Evolutionary conservation across 2,113 vertebrate species (phyloP).

Genomic region (Condylura cristata): DNA sequence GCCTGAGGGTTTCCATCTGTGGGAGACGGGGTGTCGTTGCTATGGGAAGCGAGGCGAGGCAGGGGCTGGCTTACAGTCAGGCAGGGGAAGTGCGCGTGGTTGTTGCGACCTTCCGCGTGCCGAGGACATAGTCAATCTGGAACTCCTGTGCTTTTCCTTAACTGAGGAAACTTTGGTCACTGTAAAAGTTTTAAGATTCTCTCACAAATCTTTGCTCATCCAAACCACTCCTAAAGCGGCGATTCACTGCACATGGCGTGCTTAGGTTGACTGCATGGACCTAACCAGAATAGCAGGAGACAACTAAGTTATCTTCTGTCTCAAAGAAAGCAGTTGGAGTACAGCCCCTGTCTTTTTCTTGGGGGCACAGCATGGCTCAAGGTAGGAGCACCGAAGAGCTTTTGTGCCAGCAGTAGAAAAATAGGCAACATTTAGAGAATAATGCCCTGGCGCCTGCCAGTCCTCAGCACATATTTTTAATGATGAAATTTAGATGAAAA

Average conservation of each 20-base stretch:
- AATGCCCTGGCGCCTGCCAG: not conserved
- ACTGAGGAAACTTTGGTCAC: not conserved
- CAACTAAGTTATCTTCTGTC: not conserved
- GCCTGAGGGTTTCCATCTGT: constrained; percentile 3
- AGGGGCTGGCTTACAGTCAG: not conserved
- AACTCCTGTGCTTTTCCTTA: not conserved
- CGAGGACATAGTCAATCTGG: not conserved
- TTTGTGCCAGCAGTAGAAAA: constrained; percentile 29
- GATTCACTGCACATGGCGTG: not conserved
- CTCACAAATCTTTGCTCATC: not conserved
- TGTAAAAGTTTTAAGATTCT: not conserved
- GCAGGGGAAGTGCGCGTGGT: not conserved
- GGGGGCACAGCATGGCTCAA: not conserved
- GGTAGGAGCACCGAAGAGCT: not conserved
- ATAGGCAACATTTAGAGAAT: constrained; percentile 52
- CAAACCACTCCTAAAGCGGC: not conserved
- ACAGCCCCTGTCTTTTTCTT: constrained; percentile 17
- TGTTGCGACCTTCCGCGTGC: not conserved
- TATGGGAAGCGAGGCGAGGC: not conserved
- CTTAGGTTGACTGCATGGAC: not conserved
- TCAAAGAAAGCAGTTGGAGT: not conserved
- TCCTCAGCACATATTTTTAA: not conserved
- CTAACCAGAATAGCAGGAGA: not conserved
- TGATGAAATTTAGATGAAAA: not conserved
- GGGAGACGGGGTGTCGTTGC: not conserved